Evolutionary conservation across 2,888 invertebrate species (phyloP).

Genomic region (Drosophila robusta): DNA sequence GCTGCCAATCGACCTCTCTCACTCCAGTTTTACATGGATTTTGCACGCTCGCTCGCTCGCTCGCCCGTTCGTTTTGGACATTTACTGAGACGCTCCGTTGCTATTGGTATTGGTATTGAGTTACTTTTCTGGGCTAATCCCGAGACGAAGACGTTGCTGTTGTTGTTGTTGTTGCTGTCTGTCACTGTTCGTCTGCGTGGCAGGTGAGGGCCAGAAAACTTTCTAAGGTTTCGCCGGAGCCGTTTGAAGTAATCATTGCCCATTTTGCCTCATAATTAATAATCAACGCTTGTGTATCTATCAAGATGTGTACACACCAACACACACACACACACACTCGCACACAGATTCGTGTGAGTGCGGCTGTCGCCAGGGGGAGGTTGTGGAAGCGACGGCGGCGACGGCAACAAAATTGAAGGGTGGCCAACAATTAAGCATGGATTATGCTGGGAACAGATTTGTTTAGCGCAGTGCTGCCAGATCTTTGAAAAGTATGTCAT

Average conservation of each 20-base stretch:
- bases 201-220: slow-evolving; percentile 54
- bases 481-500: slow-evolving; percentile 5
- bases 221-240: slow-evolving; percentile 68
- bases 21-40: slow-evolving; percentile 60
- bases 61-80: slow-evolving; percentile 47
- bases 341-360: not conserved
- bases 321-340: slow-evolving; percentile 9
- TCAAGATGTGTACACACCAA: slow-evolving; percentile 11
- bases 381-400: slow-evolving; percentile 2
- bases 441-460: slow-evolving; percentile 56
- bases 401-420: slow-evolving; percentile 15
- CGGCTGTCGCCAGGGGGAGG: slow-evolving; percentile 26
- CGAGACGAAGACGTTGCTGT: slow-evolving; percentile 36
- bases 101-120: slow-evolving; percentile 58
- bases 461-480: slow-evolving; percentile 35
- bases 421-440: slow-evolving; percentile 70
- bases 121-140: slow-evolving; percentile 66
- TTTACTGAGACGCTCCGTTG: slow-evolving; percentile 45
- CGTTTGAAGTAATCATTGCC: slow-evolving; percentile 63
- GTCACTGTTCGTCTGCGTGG: slow-evolving; percentile 12
- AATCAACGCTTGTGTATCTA: slow-evolving; percentile 71
- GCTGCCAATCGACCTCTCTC: slow-evolving; percentile 14
- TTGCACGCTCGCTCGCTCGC: slow-evolving; percentile 59
- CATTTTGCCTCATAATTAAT: slow-evolving; percentile 72
- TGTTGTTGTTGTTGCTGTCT: slow-evolving; percentile 6